A percentile compares a stretch with the other conserved stretches of the same genome.
Conservation (phyloP, 2,113 vertebrate species). For the pig (Sus scrofa) region DNA sequence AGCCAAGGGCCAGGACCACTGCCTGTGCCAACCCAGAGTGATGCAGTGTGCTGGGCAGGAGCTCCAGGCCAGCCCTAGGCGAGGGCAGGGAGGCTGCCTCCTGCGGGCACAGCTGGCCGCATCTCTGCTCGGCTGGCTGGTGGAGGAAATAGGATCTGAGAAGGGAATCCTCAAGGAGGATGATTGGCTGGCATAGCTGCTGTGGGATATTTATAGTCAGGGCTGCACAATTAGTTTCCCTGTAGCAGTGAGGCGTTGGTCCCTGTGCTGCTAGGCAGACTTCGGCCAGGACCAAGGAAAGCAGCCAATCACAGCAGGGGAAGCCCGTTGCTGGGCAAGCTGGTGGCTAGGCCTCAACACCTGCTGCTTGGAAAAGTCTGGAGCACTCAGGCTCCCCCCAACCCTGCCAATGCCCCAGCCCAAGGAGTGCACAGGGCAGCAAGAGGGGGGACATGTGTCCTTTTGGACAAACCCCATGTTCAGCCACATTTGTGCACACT, state of each 20-base stretch:
- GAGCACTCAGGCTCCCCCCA: slow-evolving; percentile 14
- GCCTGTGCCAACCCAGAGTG: background rate
- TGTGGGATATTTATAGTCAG: slow-evolving; percentile 80
- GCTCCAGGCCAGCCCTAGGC: slow-evolving; percentile 18
- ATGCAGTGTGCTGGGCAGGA: background rate
- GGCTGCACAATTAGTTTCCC: slow-evolving; percentile 73
- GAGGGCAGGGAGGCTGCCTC: slow-evolving; percentile 56
- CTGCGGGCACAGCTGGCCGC: slow-evolving; percentile 67
- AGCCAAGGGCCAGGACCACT: background rate
- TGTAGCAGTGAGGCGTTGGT: slow-evolving; percentile 60
- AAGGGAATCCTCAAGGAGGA: slow-evolving; percentile 82
- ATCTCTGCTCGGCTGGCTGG: background rate
- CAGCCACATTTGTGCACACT: background rate
- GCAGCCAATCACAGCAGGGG: slow-evolving; percentile 82
- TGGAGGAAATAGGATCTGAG: slow-evolving; percentile 78
- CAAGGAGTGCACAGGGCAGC: background rate
- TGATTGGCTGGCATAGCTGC: slow-evolving; percentile 78
- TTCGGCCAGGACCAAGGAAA: slow-evolving; percentile 76
- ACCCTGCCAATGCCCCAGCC: slow-evolving; percentile 31
- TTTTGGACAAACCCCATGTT: background rate
- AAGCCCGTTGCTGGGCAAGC: slow-evolving; percentile 73
- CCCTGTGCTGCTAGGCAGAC: slow-evolving; percentile 83
- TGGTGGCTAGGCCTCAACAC: slow-evolving; percentile 62
- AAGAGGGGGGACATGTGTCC: slow-evolving; percentile 36
- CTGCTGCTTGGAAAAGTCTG: slow-evolving; percentile 77